A percentile compares a stretch with the other conserved stretches of the same genome.
phyloP scores from a whole-genome alignment of 2,888 invertebrate species.

The Athetis lepigone region DNA sequence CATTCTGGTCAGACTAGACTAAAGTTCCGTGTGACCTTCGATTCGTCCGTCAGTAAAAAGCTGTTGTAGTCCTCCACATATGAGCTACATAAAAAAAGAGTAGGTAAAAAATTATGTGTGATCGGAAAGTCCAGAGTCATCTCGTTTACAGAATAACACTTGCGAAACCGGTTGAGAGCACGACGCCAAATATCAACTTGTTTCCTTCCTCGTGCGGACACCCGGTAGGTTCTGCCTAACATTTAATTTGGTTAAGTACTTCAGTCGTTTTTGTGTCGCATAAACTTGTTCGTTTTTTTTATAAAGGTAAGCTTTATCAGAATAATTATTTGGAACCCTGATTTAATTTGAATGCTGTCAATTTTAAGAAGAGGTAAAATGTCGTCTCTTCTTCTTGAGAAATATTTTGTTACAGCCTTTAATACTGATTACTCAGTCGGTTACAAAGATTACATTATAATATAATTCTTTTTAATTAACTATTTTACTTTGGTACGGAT shows the following conservation, averaged over 20 bases:
- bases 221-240: conserved; percentile 58
- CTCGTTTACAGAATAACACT: conserved; percentile 90
- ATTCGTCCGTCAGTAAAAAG: conserved; percentile 81
- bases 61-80: conserved; percentile 75
- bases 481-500: no score
- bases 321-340: conserved; percentile 1
- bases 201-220: conserved; percentile 87
- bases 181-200: conserved; percentile 87
- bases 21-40: conserved; percentile 85
- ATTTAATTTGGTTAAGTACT: conserved; percentile 47
- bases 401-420: background rate
- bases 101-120: conserved; percentile 73
- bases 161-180: conserved; percentile 84
- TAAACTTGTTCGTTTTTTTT: background rate
- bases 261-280: conserved; percentile 36
- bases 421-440: background rate
- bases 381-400: background rate
- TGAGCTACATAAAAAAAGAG: conserved; percentile 64
- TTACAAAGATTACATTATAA: conserved; percentile 4
- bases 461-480: conserved; percentile 1
- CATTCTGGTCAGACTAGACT: conserved; percentile 74
- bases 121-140: conserved; percentile 89
- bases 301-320: background rate
- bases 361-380: background rate
- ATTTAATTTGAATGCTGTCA: background rate